Evolutionary conservation across 2,797 vertebrate species (phyloP).

Genomic region (Gallinago solitaria): DNA sequence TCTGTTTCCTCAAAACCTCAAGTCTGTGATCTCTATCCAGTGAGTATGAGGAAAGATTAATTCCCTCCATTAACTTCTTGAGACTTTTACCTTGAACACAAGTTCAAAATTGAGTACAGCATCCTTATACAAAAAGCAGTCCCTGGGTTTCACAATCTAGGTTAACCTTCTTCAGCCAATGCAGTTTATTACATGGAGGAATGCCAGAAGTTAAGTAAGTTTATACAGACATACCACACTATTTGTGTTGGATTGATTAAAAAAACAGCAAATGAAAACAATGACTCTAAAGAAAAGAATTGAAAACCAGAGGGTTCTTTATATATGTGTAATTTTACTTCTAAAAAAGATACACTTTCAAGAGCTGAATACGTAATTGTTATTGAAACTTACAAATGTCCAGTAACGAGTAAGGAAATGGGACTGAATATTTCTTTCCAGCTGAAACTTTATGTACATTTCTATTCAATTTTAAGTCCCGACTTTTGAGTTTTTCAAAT

Average conservation of each 20-base stretch:
- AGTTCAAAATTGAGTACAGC: background rate
- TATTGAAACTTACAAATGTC: background rate
- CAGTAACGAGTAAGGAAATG: background rate
- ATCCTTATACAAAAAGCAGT: background rate
- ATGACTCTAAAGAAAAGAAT: conserved; percentile 2
- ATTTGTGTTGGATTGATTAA: conserved; percentile 35
- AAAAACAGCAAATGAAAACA: background rate
- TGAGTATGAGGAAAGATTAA: conserved; percentile 4
- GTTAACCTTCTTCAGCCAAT: background rate
- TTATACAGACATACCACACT: conserved; percentile 19
- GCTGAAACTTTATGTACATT: background rate
- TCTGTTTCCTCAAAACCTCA: conserved; percentile 8
- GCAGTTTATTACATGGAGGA: conserved; percentile 2
- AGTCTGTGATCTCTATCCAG: background rate
- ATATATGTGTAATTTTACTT: background rate
- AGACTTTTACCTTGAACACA: background rate
- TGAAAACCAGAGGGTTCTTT: background rate
- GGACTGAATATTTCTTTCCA: background rate
- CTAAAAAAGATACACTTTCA: conserved; percentile 6
- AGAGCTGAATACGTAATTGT: background rate
- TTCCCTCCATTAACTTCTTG: background rate
- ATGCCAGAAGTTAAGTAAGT: background rate
- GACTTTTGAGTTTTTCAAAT: background rate
- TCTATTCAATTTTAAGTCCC: background rate
- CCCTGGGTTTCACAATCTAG: background rate